phyloP scores from a whole-genome alignment of 2,113 vertebrate species.

The Pterocles gutturalis region DNA sequence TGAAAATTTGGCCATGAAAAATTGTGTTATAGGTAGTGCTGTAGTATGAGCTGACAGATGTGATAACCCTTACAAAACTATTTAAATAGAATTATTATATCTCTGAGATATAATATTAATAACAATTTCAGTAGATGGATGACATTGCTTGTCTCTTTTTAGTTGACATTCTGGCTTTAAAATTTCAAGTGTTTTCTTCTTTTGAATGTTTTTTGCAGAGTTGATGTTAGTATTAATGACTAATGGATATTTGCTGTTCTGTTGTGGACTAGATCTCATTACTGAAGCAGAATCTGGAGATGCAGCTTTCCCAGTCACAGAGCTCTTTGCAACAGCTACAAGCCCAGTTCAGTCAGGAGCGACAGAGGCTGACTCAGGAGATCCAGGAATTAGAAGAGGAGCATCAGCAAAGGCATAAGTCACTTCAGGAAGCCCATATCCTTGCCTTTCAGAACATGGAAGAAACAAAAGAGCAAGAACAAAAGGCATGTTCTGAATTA shows the following conservation, averaged over 20 bases:
- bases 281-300: conserved; percentile 97
- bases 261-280: conserved; percentile 88
- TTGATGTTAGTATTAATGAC: not conserved
- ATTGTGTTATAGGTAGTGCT: not conserved
- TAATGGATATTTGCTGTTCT: conserved; percentile 42
- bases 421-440: conserved; percentile 91
- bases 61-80: not conserved
- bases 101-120: not conserved
- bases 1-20: not conserved
- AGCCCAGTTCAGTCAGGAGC: conserved; percentile 94
- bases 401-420: conserved; percentile 90
- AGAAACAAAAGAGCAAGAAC: conserved; percentile 88
- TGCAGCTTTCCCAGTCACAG: conserved; percentile 98
- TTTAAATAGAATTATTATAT: not conserved
- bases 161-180: not conserved
- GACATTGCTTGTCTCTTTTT: conserved; percentile 18
- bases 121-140: not conserved
- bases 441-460: conserved; percentile 92
- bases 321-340: conserved; percentile 96
- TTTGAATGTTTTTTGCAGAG: not conserved
- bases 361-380: conserved; percentile 93
- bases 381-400: conserved; percentile 94
- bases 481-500: conserved; percentile 81
- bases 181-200: not conserved
- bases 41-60: not conserved